These are phyloP conservation scores for Antheraea pernyi DNA, from an alignment of 1,140 invertebrate genomes.

Conservation along the genomic window DNA sequence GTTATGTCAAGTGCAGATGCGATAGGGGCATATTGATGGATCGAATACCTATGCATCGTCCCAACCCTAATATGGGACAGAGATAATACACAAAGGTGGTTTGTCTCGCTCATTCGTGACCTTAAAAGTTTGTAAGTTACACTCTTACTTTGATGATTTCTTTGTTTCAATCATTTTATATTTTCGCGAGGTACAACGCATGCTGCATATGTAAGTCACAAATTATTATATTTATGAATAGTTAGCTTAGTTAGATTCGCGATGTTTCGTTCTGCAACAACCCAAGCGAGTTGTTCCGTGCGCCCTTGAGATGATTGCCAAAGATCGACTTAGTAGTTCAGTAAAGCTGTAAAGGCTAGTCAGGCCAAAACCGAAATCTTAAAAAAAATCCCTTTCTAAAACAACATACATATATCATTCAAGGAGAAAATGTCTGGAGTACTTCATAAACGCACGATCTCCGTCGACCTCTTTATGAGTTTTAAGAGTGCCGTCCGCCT, in stretches of 20 bases:
- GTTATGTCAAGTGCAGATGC: not conserved
- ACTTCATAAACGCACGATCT: slow-evolving; percentile 31
- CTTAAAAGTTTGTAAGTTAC: not conserved
- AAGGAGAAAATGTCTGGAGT: slow-evolving; percentile 24
- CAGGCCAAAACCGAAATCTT: no score
- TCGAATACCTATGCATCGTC: not conserved
- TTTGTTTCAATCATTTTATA: no score
- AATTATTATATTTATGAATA: no score
- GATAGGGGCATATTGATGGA: slow-evolving; percentile 7
- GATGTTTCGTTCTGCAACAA: no score
- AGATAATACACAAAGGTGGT: not conserved
- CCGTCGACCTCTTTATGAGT: slow-evolving; percentile 44
- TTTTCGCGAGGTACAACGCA: no score
- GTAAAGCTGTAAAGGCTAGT: no score
- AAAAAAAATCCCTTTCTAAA: not conserved
- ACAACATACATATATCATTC: slow-evolving; percentile 10
- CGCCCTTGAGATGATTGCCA: no score
- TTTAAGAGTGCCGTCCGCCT: slow-evolving; percentile 37
- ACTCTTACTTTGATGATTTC: not conserved
- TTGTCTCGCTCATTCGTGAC: not conserved
- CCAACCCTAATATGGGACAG: not conserved
- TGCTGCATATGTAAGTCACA: no score
- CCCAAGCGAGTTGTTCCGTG: no score
- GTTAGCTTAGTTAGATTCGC: no score
- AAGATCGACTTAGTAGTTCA: no score